Evolutionary conservation across 1,140 invertebrate genomes (phyloP).

Genomic region (Elysia chlorotica): DNA sequence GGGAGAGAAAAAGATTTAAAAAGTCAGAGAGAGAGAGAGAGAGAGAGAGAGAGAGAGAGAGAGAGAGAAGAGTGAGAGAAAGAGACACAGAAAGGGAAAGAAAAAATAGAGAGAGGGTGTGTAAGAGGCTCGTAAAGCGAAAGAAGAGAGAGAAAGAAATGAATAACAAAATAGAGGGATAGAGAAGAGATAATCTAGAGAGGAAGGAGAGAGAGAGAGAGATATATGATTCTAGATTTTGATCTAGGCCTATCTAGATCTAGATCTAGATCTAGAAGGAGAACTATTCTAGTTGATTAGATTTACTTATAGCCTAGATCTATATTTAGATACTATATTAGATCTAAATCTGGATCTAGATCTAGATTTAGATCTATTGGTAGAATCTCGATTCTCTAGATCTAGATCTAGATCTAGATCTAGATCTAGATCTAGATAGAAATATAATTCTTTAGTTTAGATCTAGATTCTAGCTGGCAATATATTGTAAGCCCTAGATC

Average conservation of each 20-base stretch:
- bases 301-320: conserved; percentile 1
- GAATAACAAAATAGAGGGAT: not conserved
- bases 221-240: not conserved
- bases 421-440: too few species aligned
- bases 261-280: not conserved
- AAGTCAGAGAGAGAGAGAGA: not conserved
- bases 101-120: not conserved
- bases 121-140: not conserved
- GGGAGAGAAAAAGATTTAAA: not conserved
- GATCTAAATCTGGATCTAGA: not conserved
- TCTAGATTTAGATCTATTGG: too few species aligned
- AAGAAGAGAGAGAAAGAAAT: not conserved
- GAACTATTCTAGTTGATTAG: not conserved
- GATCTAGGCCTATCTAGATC: not conserved
- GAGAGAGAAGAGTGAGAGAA: not conserved
- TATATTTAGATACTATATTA: not conserved
- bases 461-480: too few species aligned
- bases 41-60: not conserved
- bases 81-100: not conserved
- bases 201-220: not conserved
- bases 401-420: too few species aligned
- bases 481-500: too few species aligned
- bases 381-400: too few species aligned
- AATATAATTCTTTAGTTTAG: too few species aligned
- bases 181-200: not conserved